Evolutionary conservation across 2,888 invertebrate genomes (phyloP).

Genomic region (Agrilus cyanescens): DNA sequence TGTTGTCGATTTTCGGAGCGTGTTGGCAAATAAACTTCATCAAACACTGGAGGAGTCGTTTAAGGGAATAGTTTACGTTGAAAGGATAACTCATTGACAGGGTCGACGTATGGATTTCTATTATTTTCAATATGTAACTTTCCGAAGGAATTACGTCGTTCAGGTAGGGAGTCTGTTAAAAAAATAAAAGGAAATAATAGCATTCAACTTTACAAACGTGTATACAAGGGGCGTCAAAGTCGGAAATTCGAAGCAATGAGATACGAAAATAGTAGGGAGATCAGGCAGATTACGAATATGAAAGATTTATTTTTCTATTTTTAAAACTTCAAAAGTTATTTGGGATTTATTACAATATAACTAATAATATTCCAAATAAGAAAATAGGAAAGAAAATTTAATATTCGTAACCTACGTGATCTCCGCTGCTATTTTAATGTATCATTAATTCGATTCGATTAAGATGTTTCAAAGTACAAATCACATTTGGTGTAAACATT

Average conservation of each 20-base stretch:
- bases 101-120: slow-evolving; percentile 52
- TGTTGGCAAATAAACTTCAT: slow-evolving; percentile 54
- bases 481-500: too few species aligned
- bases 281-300: too few species aligned
- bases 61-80: slow-evolving; percentile 50
- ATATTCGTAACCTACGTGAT: too few species aligned
- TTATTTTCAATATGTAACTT: slow-evolving; percentile 66
- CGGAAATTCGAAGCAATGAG: not conserved
- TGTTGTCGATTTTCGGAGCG: slow-evolving; percentile 48
- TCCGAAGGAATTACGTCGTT: slow-evolving; percentile 75
- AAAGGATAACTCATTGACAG: slow-evolving; percentile 48
- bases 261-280: too few species aligned
- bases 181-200: not conserved
- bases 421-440: too few species aligned
- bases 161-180: slow-evolving; percentile 52
- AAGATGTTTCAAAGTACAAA: too few species aligned
- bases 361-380: too few species aligned
- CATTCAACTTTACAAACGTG: not conserved
- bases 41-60: slow-evolving; percentile 50
- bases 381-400: too few species aligned
- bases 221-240: not conserved
- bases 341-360: too few species aligned
- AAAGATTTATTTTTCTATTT: too few species aligned
- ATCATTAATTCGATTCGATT: too few species aligned
- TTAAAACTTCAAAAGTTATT: too few species aligned